A percentile compares a stretch with the other conserved stretches of the same genome.
Evolutionary conservation across 2,888 invertebrate genomes (phyloP).

Genomic region (Automeris io): DNA sequence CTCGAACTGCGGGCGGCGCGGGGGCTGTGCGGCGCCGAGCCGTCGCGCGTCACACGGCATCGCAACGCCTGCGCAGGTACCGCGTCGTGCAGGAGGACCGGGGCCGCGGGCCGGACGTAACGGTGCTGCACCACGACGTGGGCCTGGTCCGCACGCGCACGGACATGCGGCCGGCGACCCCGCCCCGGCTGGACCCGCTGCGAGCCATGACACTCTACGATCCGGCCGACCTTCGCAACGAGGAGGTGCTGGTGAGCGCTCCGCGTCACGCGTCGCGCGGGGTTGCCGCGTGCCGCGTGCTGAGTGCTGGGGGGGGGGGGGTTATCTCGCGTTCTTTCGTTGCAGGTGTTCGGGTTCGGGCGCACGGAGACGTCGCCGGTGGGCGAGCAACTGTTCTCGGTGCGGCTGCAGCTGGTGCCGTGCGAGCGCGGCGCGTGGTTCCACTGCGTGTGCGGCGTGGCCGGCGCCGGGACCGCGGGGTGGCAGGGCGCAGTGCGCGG

Average conservation of each 20-base stretch:
- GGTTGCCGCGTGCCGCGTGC: too few species aligned
- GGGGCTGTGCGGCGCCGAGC: neutral
- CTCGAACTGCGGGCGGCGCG: neutral
- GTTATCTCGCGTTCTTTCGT: too few species aligned
- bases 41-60: too few species aligned
- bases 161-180: conserved; percentile 28
- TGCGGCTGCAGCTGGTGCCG: conserved; percentile 34
- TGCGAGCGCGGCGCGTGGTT: conserved; percentile 46
- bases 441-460: conserved; percentile 40
- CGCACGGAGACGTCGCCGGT: conserved; percentile 36
- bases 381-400: conserved; percentile 46
- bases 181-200: conserved; percentile 20
- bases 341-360: conserved; percentile 56
- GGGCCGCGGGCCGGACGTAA: conserved; percentile 50
- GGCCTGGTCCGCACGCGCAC: conserved; percentile 50
- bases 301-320: too few species aligned
- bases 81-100: conserved; percentile 41
- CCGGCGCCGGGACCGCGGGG: conserved; percentile 8
- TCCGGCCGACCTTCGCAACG: conserved; percentile 23
- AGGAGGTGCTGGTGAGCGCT: conserved; percentile 35
- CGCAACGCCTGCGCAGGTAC: conserved; percentile 30
- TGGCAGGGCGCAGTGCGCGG: conserved; percentile 22
- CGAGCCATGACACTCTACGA: conserved; percentile 26
- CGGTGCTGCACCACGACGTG: conserved; percentile 56
- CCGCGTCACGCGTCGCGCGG: too few species aligned